Conservation (phyloP, 2,113 vertebrate species). For the Clarias macrocephalus region DNA sequence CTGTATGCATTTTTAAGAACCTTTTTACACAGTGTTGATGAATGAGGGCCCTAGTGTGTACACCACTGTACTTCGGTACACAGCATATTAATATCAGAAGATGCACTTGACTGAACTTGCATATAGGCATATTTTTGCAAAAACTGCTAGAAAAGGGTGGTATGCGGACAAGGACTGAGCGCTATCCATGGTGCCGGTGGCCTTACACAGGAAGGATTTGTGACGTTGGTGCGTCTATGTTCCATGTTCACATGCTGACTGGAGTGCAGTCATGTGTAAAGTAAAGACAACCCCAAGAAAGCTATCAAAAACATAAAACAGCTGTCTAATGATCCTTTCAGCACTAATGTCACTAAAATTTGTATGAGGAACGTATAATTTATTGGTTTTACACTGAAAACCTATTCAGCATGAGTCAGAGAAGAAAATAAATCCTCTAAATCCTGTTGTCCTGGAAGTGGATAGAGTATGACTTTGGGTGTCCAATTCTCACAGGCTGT, state of each 20-base stretch:
- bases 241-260: constrained; percentile 44
- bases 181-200: constrained; percentile 48
- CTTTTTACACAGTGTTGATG: neutral
- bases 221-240: constrained; percentile 50
- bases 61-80: constrained; percentile 55
- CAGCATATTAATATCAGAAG: constrained; percentile 47
- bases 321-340: neutral
- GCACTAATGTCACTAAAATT: neutral
- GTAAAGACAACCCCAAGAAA: neutral
- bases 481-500: neutral
- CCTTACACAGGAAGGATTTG: constrained; percentile 61
- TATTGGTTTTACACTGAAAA: neutral
- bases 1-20: neutral
- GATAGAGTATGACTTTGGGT: neutral
- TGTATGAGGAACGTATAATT: neutral
- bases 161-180: constrained; percentile 54
- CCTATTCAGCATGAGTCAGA: neutral
- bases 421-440: neutral
- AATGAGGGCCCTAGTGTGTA: constrained; percentile 53
- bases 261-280: constrained; percentile 49
- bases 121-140: constrained; percentile 40
- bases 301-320: neutral
- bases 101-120: constrained; percentile 67
- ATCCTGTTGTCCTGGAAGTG: neutral
- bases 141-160: constrained; percentile 56